Percentiles rank a stretch among this genome's conserved stretches.
Evolutionary conservation across 2,888 invertebrate genomes (phyloP).

Genomic region (Xestia sexstrigata): DNA sequence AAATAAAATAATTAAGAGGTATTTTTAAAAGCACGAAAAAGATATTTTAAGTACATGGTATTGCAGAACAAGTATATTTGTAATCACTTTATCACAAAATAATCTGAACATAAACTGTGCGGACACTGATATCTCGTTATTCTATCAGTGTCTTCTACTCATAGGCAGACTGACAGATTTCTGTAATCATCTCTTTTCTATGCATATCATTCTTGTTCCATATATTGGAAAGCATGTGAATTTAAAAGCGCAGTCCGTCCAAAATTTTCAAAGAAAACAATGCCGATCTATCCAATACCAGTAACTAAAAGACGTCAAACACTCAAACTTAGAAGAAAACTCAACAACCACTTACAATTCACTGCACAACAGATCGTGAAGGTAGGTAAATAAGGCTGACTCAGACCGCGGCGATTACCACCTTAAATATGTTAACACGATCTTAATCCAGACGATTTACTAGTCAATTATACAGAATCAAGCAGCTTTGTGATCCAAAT

Average conservation of each 20-base stretch:
- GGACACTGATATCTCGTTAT: background rate
- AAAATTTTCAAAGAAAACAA: background rate
- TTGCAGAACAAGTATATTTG: background rate
- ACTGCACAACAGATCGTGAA: slow-evolving; percentile 36
- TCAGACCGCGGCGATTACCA: slow-evolving; percentile 48
- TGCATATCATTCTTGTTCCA: too few species aligned
- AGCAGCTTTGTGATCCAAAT: slow-evolving; percentile 78
- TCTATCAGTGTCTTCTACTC: background rate
- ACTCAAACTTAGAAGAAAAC: slow-evolving; percentile 18
- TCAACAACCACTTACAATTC: slow-evolving; percentile 42
- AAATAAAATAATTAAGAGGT: background rate
- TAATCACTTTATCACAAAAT: background rate
- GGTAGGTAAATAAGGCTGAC: slow-evolving; percentile 53
- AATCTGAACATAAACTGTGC: background rate
- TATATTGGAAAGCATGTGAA: background rate
- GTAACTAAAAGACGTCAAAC: slow-evolving; percentile 23
- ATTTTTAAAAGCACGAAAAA: background rate
- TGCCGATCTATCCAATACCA: background rate
- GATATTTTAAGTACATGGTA: background rate
- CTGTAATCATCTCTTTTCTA: too few species aligned
- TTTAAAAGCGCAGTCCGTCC: background rate
- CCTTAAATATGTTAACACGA: slow-evolving; percentile 62
- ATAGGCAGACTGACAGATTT: background rate
- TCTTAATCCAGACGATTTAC: slow-evolving; percentile 67
- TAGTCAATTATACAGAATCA: slow-evolving; percentile 70